Base-by-base conservation (phyloP, 2,888 invertebrate species). In the Eupithecia subumbrata region DNA sequence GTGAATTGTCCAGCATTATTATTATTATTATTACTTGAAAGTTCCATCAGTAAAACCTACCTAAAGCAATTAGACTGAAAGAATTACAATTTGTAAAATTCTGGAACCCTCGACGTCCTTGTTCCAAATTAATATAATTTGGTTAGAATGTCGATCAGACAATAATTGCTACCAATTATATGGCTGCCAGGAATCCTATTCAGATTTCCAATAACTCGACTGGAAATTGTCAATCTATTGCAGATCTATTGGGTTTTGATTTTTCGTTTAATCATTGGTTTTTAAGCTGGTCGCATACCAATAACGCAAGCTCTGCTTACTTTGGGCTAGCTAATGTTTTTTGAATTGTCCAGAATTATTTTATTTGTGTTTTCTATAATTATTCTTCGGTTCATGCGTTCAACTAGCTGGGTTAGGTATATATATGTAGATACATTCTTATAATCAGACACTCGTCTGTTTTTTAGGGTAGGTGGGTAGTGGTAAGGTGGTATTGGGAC, bases 121-220 rank as follows among this genome's bases (percentile, higher is more conserved):
- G 56, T 56, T 56, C 56, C 56, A 12, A 56, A 25, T 56, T 25
- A 56, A 12, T 56, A 56, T 56, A 56, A 56, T 56, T 52, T 34
- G 34, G 34, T 30, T 52, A n/a, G 12, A 40, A 40, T 30, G 45
- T 71, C 45, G 71, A 45, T 43, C 25, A 30, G 63, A 34, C 63
- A 18, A 71, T 71, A 71, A 71, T 71, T 71, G 71, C 34, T 16
- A 45, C 18, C 45, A 71, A 71, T 71, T 64, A 43, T 7, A 43
- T 22, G 9, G 25, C n/a, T 60, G 40, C 25, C 66, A 30, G n/a
- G 11, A 60, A 43, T 60, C 63, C 16, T 34, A 71, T 45, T 64
- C 40, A n/a, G 16, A 64, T 30, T 43, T 45, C 43, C 40, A 40
- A 60, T 37, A 63, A 60, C 60, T 37, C 22, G 14, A 43, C 18